Conservation (phyloP, 2,113 vertebrate genomes). For the Etheostoma spectabile region DNA sequence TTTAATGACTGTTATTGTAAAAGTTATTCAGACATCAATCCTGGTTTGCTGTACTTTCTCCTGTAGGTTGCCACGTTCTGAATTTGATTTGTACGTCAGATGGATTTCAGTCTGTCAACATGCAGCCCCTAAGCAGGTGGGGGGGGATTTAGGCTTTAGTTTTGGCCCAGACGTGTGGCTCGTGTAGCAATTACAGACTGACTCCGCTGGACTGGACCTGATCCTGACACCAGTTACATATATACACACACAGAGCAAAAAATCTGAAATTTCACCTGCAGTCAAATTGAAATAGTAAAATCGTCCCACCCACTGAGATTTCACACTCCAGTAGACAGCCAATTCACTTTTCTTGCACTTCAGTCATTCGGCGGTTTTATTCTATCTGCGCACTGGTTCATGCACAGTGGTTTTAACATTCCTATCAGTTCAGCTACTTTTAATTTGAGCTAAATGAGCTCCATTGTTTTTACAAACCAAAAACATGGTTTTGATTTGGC, state of each 20-base stretch:
- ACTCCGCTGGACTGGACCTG: conserved; percentile 49
- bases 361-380: neutral
- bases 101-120: conserved; percentile 39
- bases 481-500: conserved; percentile 43
- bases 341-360: neutral
- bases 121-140: conserved; percentile 23
- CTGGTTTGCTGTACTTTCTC: neutral
- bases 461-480: conserved; percentile 9
- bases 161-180: conserved; percentile 49
- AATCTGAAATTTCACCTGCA: neutral
- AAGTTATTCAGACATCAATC: neutral
- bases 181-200: conserved; percentile 33
- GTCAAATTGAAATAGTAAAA: conserved; percentile 16
- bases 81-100: conserved; percentile 27
- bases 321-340: conserved; percentile 14
- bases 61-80: neutral
- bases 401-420: conserved; percentile 5
- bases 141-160: conserved; percentile 23
- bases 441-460: conserved; percentile 13
- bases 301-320: conserved; percentile 21
- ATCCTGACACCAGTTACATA: conserved; percentile 36
- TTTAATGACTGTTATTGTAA: neutral
- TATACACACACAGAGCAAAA: neutral
- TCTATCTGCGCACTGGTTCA: conserved; percentile 21
- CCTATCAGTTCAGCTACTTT: conserved; percentile 36